Evolutionary conservation across 1,140 invertebrate genomes (phyloP), one percentile per base, ranked within the genome.

Genomic region (Drosophila littoralis): DNA sequence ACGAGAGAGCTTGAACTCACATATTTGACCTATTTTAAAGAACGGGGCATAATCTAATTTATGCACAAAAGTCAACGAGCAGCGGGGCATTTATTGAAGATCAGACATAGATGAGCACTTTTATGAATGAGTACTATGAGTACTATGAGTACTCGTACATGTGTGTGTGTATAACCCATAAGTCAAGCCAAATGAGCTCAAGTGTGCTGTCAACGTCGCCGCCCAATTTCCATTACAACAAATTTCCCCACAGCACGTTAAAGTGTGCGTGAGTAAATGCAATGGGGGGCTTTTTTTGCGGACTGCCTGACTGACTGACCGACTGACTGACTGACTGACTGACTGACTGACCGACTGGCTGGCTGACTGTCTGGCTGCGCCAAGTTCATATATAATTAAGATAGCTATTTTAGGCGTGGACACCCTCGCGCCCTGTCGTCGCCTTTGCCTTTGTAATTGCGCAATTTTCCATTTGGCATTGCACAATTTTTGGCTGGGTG

Each of bases 321-420:
- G 40, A 35, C 61, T 33, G 17, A 22, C 50, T 22, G 36, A 12
- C 17, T 22, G 33, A 6, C 12, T 15, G 46, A 42, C 17, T 28
- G 3, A 17, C 7, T 46, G 3, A 46, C 64, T 17, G 28, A 6
- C 40, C 10, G 13, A 22, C 28, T 32, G 60, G 3, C n/a, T 46
- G 64, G 12, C 10, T 43, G 38, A 45, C 6, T n/a, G 12, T 72
- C 66, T 82, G 65, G n/a, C n/a, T 74, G 67, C 40, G 71, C 40
- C 84, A 88, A 88, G 84, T 84, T 84, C 84, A 89, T 40, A 89
- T 74, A 67, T 75, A 89, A 88, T 88, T 88, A 75, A 84, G 65
- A 64, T 66, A 55, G 65, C 64, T 78, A 81, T 80, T 82, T 88
- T 77, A 52, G 59, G 84, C 57, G 54, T 60, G 67, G 74, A 50